A percentile compares a stretch with the other conserved stretches of the same genome.
phyloP scores from a whole-genome alignment of 2,113 vertebrate species.

The Nicator chloris region DNA sequence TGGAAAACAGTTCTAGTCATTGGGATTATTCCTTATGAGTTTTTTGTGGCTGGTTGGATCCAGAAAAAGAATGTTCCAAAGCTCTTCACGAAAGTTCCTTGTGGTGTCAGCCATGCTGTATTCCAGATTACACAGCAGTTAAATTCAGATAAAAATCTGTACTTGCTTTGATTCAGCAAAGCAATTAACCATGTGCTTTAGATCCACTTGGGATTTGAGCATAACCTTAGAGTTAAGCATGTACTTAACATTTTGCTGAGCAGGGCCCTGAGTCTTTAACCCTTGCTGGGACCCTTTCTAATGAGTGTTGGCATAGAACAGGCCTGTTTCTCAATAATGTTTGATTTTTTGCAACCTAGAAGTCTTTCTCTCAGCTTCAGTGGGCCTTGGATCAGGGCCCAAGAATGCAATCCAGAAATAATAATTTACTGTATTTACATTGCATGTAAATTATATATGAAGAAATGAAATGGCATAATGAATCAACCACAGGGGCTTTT shows the following conservation, averaged over 20 bases:
- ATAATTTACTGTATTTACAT: constrained; percentile 54
- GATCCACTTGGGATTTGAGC: constrained; percentile 54
- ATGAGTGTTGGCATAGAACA: neutral
- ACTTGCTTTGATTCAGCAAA: constrained; percentile 51
- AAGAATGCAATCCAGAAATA: constrained; percentile 62
- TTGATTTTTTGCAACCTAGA: constrained; percentile 33
- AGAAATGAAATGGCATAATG: constrained; percentile 68
- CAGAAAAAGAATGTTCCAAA: neutral
- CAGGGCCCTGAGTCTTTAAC: constrained; percentile 48
- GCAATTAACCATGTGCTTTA: constrained; percentile 56
- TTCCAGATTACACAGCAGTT: constrained; percentile 12
- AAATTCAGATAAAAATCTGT: constrained; percentile 54
- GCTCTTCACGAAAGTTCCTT: neutral
- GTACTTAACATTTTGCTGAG: constrained; percentile 61
- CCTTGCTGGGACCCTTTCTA: constrained; percentile 42
- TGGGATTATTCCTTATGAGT: neutral
- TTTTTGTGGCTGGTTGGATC: neutral
- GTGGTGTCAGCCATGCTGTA: neutral
- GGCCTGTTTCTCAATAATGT: constrained; percentile 24
- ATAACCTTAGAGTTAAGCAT: constrained; percentile 58
- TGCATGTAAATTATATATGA: constrained; percentile 56
- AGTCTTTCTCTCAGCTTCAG: constrained; percentile 35
- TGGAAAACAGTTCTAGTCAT: neutral
- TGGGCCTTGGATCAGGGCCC: constrained; percentile 54
- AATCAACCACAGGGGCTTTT: constrained; percentile 62